Percentiles rank a stretch among this genome's conserved stretches.
These are phyloP conservation scores for Epiblema foenella DNA, from an alignment of 2,888 invertebrate genomes.

Conservation along the genomic window DNA sequence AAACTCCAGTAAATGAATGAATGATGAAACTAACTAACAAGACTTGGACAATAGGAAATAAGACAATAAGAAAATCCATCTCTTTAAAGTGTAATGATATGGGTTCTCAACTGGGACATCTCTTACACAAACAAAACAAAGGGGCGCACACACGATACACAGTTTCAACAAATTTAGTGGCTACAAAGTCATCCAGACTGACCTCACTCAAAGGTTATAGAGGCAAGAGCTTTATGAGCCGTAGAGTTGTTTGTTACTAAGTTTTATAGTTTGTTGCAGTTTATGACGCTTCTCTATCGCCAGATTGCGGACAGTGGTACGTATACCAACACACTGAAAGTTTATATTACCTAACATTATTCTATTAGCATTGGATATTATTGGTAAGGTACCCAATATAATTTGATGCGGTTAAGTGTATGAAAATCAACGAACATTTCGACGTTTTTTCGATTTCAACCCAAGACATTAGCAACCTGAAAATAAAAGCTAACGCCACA, in stretches of 20 bases:
- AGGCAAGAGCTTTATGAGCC: constrained; percentile 29
- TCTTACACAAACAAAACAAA: constrained; percentile 9
- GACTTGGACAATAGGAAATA: too few relatives aligned
- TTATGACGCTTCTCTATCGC: constrained; percentile 8
- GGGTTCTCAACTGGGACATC: background rate
- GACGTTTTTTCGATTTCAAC: too few relatives aligned
- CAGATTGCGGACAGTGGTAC: constrained; percentile 3
- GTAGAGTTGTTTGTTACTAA: constrained; percentile 18
- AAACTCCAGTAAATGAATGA: too few relatives aligned
- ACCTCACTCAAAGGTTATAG: constrained; percentile 37
- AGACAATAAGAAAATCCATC: too few relatives aligned
- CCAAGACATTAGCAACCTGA: too few relatives aligned
- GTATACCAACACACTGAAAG: background rate
- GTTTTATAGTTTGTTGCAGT: constrained; percentile 35
- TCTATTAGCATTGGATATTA: background rate
- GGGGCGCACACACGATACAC: background rate
- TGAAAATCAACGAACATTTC: too few relatives aligned
- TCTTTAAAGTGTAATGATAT: background rate
- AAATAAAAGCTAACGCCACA: too few relatives aligned
- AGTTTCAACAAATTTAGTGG: constrained; percentile 32
- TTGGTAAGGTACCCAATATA: too few relatives aligned
- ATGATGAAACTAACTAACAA: background rate
- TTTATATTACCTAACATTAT: background rate
- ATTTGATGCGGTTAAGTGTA: too few relatives aligned
- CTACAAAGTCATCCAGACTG: constrained; percentile 17